phyloP scores from a whole-genome alignment of 1,140 invertebrate species.

The Drosophila ficusphila region DNA sequence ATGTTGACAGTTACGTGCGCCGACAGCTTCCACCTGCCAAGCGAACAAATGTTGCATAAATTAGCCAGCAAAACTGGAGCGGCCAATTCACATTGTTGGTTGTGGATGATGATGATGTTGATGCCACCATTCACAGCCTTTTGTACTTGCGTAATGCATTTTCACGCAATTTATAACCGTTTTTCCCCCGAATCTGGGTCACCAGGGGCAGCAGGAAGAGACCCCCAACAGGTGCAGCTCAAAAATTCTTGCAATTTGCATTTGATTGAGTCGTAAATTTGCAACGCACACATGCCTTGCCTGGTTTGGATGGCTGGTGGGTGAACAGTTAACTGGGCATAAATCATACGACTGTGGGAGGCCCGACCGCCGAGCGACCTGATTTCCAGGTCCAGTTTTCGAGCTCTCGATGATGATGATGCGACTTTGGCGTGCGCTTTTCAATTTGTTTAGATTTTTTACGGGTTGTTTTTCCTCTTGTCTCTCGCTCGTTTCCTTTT shows the following conservation, averaged over 20 bases:
- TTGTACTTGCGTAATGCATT: constrained; percentile 81
- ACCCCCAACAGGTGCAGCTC: constrained; percentile 53
- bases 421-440: constrained; percentile 79
- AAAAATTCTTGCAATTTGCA: constrained; percentile 69
- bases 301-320: constrained; percentile 5
- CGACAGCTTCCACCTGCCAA: constrained; percentile 63
- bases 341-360: constrained; percentile 76
- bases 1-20: constrained; percentile 79
- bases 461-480: constrained; percentile 27
- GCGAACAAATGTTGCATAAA: constrained; percentile 68
- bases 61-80: constrained; percentile 75
- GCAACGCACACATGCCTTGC: constrained; percentile 60
- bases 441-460: constrained; percentile 71
- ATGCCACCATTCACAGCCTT: constrained; percentile 79
- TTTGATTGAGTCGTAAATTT: constrained; percentile 82
- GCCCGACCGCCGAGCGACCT: constrained; percentile 55
- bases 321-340: constrained; percentile 60
- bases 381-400: constrained; percentile 74
- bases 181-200: constrained; percentile 36
- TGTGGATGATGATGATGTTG: constrained; percentile 31
- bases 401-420: constrained; percentile 71
- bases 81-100: constrained; percentile 64
- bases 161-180: constrained; percentile 81
- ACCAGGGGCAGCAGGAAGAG: constrained; percentile 20
- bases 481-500: constrained; percentile 34